These are phyloP conservation scores for Acropora tenuis DNA, from an alignment of 64 coral and sea anemone species.

Conservation along the genomic window DNA sequence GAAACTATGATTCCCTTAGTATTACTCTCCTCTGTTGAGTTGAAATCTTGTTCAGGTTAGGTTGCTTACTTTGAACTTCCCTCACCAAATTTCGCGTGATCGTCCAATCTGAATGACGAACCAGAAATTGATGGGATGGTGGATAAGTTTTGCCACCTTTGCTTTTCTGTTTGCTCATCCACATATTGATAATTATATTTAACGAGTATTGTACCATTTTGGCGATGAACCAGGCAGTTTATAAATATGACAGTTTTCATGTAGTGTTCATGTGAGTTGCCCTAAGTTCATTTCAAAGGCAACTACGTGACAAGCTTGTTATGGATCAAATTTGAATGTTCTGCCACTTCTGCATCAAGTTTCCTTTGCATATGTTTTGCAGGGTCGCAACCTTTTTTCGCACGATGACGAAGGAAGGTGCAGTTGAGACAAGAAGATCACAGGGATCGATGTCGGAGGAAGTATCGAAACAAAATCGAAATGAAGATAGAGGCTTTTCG, in stretches of 20 bases:
- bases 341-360: neutral
- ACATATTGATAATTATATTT: neutral
- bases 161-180: neutral
- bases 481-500: conserved; percentile 72
- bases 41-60: neutral
- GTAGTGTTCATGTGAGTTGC: too few relatives aligned
- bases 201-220: neutral
- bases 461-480: conserved; percentile 22
- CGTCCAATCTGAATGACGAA: neutral
- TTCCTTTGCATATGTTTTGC: neutral
- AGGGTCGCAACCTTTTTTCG: neutral
- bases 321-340: too few relatives aligned
- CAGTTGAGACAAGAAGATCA: neutral
- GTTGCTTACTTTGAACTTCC: neutral
- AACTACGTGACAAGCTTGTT: neutral
- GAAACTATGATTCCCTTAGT: neutral
- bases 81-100: too few relatives aligned
- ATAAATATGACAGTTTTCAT: too few relatives aligned
- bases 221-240: neutral
- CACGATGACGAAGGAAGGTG: conserved; percentile 21
- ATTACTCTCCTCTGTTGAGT: neutral
- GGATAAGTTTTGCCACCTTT: neutral
- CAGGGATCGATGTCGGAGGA: neutral
- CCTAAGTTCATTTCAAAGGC: neutral
- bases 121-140: neutral